These are phyloP conservation scores for Dolomedes plantarius DNA, from an alignment of 2,888 invertebrate species.

Conservation along the genomic window DNA sequence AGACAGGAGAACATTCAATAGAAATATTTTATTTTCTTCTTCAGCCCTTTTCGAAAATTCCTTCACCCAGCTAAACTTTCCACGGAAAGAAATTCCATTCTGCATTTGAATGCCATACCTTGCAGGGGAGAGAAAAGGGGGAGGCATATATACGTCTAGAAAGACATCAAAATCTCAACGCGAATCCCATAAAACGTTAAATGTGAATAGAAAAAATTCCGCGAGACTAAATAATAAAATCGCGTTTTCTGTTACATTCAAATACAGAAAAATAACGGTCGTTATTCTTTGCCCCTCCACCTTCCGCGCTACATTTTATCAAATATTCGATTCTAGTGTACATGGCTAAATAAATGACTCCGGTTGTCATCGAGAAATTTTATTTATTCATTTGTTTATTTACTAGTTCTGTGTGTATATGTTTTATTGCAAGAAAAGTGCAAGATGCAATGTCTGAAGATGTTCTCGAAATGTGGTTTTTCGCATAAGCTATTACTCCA, in stretches of 20 bases:
- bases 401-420: not conserved
- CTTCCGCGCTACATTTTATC: not conserved
- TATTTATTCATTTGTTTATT: constrained; percentile 34
- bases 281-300: constrained; percentile 15
- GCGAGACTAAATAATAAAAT: constrained; percentile 20
- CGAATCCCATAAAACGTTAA: constrained; percentile 13
- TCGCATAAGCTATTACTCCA: constrained; percentile 35
- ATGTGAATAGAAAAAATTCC: constrained; percentile 1
- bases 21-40: too few relatives aligned
- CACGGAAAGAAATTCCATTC: constrained; percentile 9
- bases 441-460: not conserved
- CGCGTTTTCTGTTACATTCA: constrained; percentile 3
- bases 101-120: constrained; percentile 11
- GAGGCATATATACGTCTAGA: not conserved
- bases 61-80: too few relatives aligned
- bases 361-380: constrained; percentile 38
- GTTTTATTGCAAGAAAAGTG: constrained; percentile 11
- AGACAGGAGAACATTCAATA: too few relatives aligned
- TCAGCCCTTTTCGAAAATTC: too few relatives aligned
- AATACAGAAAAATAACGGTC: constrained; percentile 18
- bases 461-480: constrained; percentile 32
- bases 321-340: not conserved
- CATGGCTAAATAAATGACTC: constrained; percentile 52
- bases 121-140: not conserved
- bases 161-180: constrained; percentile 20